These are phyloP conservation scores for Drosophila imparisetae DNA, from an alignment of 2,888 invertebrate species.

Conservation along the genomic window DNA sequence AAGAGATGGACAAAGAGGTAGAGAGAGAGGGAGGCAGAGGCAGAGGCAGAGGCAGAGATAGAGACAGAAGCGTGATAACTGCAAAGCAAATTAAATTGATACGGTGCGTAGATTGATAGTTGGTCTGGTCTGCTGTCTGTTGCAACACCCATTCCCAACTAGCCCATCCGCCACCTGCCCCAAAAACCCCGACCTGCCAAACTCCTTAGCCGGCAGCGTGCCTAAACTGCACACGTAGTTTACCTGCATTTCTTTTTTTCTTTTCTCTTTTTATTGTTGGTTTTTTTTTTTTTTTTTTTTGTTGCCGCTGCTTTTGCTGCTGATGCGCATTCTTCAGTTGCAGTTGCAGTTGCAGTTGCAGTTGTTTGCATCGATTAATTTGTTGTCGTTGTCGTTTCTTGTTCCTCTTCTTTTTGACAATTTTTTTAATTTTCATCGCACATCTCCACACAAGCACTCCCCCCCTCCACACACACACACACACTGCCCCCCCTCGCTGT, in stretches of 20 bases:
- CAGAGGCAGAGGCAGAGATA: background rate
- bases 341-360: slow-evolving; percentile 23
- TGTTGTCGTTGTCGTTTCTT: slow-evolving; percentile 37
- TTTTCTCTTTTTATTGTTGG: background rate
- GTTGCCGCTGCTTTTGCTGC: slow-evolving; percentile 3
- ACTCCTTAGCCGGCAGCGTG: slow-evolving; percentile 6
- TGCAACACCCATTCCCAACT: background rate
- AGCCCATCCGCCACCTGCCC: background rate
- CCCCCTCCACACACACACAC: background rate
- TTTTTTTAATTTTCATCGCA: slow-evolving; percentile 63
- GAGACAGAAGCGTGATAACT: slow-evolving; percentile 13
- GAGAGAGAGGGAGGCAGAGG: background rate
- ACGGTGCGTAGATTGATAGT: slow-evolving; percentile 31
- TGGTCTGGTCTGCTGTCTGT: background rate
- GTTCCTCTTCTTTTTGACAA: slow-evolving; percentile 47
- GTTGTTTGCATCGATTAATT: slow-evolving; percentile 63
- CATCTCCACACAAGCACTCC: slow-evolving; percentile 23
- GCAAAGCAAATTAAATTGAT: slow-evolving; percentile 52
- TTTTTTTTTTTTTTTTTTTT: background rate
- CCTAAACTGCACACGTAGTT: slow-evolving; percentile 18
- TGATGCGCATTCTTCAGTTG: slow-evolving; percentile 6
- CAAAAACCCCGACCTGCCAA: background rate
- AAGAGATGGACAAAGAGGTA: background rate
- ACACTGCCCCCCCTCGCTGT: background rate
- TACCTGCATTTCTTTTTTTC: slow-evolving; percentile 5